A percentile compares a stretch with the other conserved stretches of the same genome.
Conservation (phyloP, 1,140 invertebrate genomes). For the Brachionus angularis region DNA sequence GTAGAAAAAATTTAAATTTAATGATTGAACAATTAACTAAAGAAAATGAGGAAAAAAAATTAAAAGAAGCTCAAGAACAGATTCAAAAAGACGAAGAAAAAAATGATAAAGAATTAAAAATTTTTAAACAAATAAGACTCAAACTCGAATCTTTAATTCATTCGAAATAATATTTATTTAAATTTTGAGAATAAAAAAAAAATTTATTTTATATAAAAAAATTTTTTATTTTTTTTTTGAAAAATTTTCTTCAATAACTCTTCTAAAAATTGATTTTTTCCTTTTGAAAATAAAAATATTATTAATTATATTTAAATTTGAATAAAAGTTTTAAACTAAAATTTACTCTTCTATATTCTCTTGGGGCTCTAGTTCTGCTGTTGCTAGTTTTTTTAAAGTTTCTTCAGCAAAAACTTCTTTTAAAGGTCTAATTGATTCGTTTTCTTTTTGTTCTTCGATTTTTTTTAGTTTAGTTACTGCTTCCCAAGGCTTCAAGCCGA, state of each 20-base stretch:
- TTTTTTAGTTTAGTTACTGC: slow-evolving; percentile 43
- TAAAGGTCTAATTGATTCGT: slow-evolving; percentile 19
- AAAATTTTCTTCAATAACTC: slow-evolving; percentile 22
- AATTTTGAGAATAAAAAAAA: too few relatives aligned
- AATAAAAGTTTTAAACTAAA: neutral
- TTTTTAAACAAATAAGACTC: neutral
- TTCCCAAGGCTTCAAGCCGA: slow-evolving; percentile 44
- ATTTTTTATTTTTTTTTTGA: slow-evolving; percentile 20
- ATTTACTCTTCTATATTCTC: slow-evolving; percentile 1
- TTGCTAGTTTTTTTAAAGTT: slow-evolving; percentile 11
- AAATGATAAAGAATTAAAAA: neutral
- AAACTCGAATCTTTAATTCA: neutral
- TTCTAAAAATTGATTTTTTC: slow-evolving; percentile 12
- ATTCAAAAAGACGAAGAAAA: neutral
- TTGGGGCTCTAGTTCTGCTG: neutral
- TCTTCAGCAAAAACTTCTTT: slow-evolving; percentile 41
- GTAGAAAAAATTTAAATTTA: neutral
- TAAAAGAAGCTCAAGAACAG: neutral
- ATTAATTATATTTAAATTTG: neutral
- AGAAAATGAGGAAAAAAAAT: neutral
- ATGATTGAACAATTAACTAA: slow-evolving; percentile 12
- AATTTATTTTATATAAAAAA: too few relatives aligned
- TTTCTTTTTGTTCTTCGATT: slow-evolving; percentile 42
- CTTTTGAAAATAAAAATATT: neutral
- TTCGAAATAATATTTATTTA: too few relatives aligned